Evolutionary conservation across 2,797 vertebrate genomes (phyloP).

Genomic region (Neostethus bicornis): DNA sequence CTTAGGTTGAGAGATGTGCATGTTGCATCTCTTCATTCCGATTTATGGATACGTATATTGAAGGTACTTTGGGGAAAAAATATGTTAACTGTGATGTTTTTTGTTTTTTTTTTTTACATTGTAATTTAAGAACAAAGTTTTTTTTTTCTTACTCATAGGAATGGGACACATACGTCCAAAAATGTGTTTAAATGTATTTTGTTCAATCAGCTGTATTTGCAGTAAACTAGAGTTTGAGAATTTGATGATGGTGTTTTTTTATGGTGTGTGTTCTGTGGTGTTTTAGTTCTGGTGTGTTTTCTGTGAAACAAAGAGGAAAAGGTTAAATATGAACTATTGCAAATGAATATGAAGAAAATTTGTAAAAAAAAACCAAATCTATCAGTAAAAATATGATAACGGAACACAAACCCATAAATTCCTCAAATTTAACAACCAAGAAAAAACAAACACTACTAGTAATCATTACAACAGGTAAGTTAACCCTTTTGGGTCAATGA

Average conservation of each 20-base stretch:
- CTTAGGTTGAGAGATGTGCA: conserved; percentile 20
- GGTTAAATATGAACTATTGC: no score
- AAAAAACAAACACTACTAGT: no score
- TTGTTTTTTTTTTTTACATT: conserved; percentile 50
- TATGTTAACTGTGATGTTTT: conserved; percentile 40
- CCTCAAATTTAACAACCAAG: no score
- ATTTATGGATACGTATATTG: conserved; percentile 40
- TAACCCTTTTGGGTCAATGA: no score
- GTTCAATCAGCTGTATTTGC: conserved; percentile 67
- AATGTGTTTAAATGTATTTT: conserved; percentile 59
- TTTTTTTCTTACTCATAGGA: conserved; percentile 69
- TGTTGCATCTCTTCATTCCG: conserved; percentile 29
- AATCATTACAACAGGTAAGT: no score
- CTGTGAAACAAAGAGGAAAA: no score
- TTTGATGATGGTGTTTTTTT: conserved; percentile 32
- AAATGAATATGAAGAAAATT: no score
- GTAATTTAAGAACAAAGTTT: conserved; percentile 63
- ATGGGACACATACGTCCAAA: conserved; percentile 49
- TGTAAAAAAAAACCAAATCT: no score
- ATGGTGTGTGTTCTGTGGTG: background rate
- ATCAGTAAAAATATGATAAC: no score
- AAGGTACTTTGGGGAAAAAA: conserved; percentile 49
- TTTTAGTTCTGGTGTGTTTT: no score
- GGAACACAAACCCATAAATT: no score
- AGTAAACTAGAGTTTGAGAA: conserved; percentile 62